Evolutionary conservation across 2,113 vertebrate genomes (phyloP), one percentile per base, ranked within the genome.

Genomic region (Xenopus borealis): DNA sequence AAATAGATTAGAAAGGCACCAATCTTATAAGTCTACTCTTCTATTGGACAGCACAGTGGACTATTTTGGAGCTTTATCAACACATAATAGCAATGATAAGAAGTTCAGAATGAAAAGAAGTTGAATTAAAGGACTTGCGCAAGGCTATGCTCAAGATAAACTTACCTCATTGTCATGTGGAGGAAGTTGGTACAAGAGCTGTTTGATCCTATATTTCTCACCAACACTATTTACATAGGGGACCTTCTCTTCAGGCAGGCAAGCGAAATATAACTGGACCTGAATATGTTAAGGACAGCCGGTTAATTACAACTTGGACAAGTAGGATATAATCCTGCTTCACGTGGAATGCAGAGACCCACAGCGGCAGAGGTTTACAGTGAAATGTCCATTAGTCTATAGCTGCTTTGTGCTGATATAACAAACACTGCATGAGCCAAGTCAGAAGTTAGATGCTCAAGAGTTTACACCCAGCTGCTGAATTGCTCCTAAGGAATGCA

Each of bases 161-260:
- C 86, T 91, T 90, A 98, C 97, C 95, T 99, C 95, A 30, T 98
- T 99, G 81, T 99, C 97, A 3, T 99, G 96, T 1, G 96, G 97
- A 57, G 97, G 97, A 71, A 99, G 92, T 84, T 99, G 97, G 83
- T 97, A 95, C 62, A 99, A 88, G 53, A 99, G 97, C 80, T 98
- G 97, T 83, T 98, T 98, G 83, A 98, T 96, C 72, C 97, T 86
- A 80, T 95, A 92, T 82, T 99, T 98, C 88, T 99, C 97, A 82
- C 96, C 97, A 1, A 94, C 93, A 83, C 97, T 99, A 91, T 97
- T 98, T 73, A 99, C 88, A 0, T 98, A 99, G 17, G 97, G 97
- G 71, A 97, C 85, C 81, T 96, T 98, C 16, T 98, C 96, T 82
- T 99, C 97, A 0, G 97, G 95, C 82, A 99, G 84, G 78, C 94